phyloP scores from a whole-genome alignment of 2,888 invertebrate species.

The Tridacna gigas region DNA sequence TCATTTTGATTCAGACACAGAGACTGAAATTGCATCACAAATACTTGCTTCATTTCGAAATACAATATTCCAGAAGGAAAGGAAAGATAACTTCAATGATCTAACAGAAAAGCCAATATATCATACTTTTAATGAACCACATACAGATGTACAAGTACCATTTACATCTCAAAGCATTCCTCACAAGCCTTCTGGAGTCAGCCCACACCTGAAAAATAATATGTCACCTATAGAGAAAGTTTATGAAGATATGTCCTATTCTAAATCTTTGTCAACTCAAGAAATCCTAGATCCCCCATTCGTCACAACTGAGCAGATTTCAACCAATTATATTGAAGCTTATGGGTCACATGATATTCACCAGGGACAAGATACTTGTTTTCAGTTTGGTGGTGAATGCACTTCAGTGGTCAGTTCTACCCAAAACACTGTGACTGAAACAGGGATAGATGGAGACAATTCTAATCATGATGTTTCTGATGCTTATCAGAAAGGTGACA shows the following conservation, averaged over 20 bases:
- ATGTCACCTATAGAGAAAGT: background rate
- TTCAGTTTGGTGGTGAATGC: background rate
- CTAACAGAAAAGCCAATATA: background rate
- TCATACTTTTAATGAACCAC: background rate
- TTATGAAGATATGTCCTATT: background rate
- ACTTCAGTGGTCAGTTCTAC: constrained; percentile 1
- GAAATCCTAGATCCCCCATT: background rate
- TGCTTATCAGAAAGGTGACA: background rate
- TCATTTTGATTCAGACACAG: background rate
- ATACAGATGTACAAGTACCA: no score
- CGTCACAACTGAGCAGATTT: background rate
- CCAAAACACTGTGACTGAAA: background rate
- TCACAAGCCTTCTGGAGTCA: background rate
- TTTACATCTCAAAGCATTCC: background rate
- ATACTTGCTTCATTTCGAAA: constrained; percentile 29
- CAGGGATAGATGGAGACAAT: background rate
- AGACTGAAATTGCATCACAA: constrained; percentile 24
- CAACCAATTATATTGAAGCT: background rate
- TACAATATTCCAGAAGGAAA: background rate
- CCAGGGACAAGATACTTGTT: background rate
- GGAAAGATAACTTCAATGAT: background rate
- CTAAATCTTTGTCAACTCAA: background rate
- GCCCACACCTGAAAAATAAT: no score
- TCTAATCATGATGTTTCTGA: background rate
- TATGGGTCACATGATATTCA: background rate